phyloP scores from a whole-genome alignment of 92 coral and sea anemone species.

The Paramuricea clavata region DNA sequence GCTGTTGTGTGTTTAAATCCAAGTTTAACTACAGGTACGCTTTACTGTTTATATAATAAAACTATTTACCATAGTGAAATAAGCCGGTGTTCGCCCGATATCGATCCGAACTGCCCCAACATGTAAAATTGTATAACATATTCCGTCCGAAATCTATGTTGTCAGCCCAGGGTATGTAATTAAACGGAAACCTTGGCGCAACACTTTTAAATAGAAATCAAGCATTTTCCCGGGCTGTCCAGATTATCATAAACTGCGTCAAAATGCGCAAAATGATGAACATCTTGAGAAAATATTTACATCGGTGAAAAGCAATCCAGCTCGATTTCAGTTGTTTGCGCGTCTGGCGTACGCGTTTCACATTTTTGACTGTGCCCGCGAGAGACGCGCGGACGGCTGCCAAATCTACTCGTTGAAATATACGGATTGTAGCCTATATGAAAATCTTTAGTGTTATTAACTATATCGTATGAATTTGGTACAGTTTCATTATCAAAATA shows the following conservation, averaged over 20 bases:
- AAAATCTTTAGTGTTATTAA: too few species aligned
- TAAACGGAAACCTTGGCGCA: neutral
- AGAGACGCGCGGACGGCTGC: too few species aligned
- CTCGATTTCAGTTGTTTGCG: constrained; percentile 4
- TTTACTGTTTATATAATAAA: neutral
- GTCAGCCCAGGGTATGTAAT: constrained; percentile 5
- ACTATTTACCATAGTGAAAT: too few species aligned
- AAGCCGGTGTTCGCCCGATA: neutral
- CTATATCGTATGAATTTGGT: too few species aligned
- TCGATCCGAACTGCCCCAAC: neutral
- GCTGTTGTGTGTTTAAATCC: neutral
- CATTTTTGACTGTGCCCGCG: neutral
- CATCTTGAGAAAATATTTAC: neutral
- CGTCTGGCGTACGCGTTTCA: neutral
- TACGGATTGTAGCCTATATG: too few species aligned
- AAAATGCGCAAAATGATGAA: neutral
- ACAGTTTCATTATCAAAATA: too few species aligned
- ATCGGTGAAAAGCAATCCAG: neutral
- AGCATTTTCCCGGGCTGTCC: neutral
- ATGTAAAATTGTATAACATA: neutral
- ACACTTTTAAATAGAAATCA: neutral
- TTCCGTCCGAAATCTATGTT: neutral
- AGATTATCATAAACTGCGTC: neutral
- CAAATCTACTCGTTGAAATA: too few species aligned
- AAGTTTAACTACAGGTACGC: neutral